These are phyloP conservation scores for Danaus plexippus DNA, from an alignment of 1,140 invertebrate species.

Conservation along the genomic window DNA sequence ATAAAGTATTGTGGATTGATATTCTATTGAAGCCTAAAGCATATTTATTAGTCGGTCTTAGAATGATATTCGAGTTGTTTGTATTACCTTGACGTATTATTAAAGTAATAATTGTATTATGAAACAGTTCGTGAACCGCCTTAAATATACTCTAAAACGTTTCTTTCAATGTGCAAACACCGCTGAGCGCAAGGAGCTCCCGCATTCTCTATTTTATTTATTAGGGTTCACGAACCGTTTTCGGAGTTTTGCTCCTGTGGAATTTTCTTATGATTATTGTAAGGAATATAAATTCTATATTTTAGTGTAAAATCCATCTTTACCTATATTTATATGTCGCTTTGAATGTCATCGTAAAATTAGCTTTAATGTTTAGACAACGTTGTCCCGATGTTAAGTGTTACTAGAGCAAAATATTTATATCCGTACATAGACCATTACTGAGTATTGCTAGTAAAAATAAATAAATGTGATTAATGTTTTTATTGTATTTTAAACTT, in stretches of 20 bases:
- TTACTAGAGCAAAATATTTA: constrained; percentile 2
- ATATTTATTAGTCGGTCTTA: constrained; percentile 19
- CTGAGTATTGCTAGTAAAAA: constrained; percentile 16
- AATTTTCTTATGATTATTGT: constrained; percentile 70
- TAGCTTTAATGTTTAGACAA: constrained; percentile 46
- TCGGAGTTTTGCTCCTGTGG: constrained; percentile 30
- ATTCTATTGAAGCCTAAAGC: constrained; percentile 18
- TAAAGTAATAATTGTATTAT: constrained; percentile 28
- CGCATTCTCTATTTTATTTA: constrained; percentile 15
- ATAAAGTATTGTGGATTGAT: constrained; percentile 8
- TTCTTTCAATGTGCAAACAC: too few relatives aligned
- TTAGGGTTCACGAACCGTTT: constrained; percentile 39
- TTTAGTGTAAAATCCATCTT: constrained; percentile 49
- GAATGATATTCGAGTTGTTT: constrained; percentile 17
- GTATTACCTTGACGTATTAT: constrained; percentile 31
- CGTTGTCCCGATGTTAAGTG: constrained; percentile 11
- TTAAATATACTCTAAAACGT: too few relatives aligned
- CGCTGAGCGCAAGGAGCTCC: too few relatives aligned
- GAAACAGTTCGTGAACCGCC: constrained; percentile 22
- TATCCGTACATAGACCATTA: constrained; percentile 6
- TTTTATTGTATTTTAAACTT: too few relatives aligned
- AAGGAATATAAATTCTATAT: constrained; percentile 61
- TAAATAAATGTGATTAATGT: constrained; percentile 8
- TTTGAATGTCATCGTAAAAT: constrained; percentile 56
- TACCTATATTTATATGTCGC: constrained; percentile 55